Base-by-base conservation (phyloP, 2,113 vertebrate genomes). In the Psephotus haematonotus region DNA sequence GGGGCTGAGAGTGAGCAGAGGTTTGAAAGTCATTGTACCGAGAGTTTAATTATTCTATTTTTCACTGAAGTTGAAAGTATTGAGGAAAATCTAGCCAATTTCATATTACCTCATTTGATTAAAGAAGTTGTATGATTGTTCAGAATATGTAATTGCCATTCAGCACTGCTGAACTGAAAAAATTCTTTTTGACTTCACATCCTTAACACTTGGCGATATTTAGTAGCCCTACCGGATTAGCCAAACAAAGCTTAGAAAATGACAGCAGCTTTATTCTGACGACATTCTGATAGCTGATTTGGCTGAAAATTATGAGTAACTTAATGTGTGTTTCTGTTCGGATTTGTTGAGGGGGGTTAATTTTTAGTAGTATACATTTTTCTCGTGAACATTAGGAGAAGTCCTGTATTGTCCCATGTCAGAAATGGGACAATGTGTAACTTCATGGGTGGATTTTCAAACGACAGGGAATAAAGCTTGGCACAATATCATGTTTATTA, bases 41-140 rank as follows among this genome's bases (percentile, higher is more conserved):
- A 95, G 94, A 95, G 93, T 95, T 97, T 97, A 96, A 97, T 97
- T 97, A 97, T 92, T 95, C 90, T 93, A 95, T 97, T 97, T 97
- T 97, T 95, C 96, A 97, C 86, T 95, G 95, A 97, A 97, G 95
- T 97, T 87, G 93, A 96, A 97, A 97, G 94, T 95, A 85, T 81
- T 80, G 64, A 77, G 83, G 91, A 84, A 93, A 96, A 97, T 94
- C 77, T 78, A 95, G 44, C 86, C 86, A 71, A 88, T 96, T 95
- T 96, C 88, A 85, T 95, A 95, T 95, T 96, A 95, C 88, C 65
- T 93, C 86, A 50, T 95, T 86, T 96, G 93, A 94, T 96, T 96
- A 97, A 97, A 97, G 94, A 96, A 95, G 91, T 94, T 86, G 86
- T 96, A 95, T 91, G 81, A 93, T 97, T 94, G 78, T 70, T 95